Percentiles rank a stretch among this genome's conserved stretches.
Evolutionary conservation across 2,888 invertebrate species (phyloP).

Genomic region (Erpobdella octoculata): DNA sequence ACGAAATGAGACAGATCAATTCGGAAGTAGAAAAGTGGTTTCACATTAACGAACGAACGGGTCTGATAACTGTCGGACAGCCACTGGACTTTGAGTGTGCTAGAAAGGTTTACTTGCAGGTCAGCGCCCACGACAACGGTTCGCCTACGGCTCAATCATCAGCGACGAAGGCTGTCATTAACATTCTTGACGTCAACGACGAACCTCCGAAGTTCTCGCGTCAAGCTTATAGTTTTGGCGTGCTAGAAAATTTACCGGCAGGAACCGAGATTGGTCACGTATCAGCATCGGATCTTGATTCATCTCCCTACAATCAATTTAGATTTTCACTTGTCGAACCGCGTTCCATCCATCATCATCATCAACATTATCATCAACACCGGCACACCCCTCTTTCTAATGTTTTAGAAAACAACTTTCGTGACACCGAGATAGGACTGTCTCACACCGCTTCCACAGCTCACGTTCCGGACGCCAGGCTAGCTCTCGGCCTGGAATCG

Average conservation of each 20-base stretch:
- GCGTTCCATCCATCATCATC: not conserved
- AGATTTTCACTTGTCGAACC: slow-evolving; percentile 24
- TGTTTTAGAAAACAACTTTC: not conserved
- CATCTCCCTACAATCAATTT: slow-evolving; percentile 25
- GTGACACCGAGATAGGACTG: not conserved
- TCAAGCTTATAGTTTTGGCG: slow-evolving; percentile 26
- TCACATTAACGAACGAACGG: not conserved
- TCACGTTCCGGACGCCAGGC: not conserved
- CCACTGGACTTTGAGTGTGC: slow-evolving; percentile 29
- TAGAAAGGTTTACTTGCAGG: slow-evolving; percentile 18
- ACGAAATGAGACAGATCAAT: not conserved
- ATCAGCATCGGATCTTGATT: slow-evolving; percentile 29
- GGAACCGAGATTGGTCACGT: slow-evolving; percentile 32
- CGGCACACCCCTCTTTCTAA: not conserved
- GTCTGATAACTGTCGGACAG: not conserved
- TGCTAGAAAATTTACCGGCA: slow-evolving; percentile 28
- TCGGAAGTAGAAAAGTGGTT: not conserved
- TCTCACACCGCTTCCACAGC: not conserved
- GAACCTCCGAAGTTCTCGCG: slow-evolving; percentile 29
- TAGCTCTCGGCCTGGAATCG: not conserved
- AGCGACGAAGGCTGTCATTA: slow-evolving; percentile 22
- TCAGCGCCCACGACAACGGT: slow-evolving; percentile 31
- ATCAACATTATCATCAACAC: not conserved
- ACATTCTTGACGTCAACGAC: slow-evolving; percentile 31
- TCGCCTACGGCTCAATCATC: slow-evolving; percentile 16